phyloP scores from a whole-genome alignment of 2,888 invertebrate genomes.

The Leptinotarsa rubiginosa region DNA sequence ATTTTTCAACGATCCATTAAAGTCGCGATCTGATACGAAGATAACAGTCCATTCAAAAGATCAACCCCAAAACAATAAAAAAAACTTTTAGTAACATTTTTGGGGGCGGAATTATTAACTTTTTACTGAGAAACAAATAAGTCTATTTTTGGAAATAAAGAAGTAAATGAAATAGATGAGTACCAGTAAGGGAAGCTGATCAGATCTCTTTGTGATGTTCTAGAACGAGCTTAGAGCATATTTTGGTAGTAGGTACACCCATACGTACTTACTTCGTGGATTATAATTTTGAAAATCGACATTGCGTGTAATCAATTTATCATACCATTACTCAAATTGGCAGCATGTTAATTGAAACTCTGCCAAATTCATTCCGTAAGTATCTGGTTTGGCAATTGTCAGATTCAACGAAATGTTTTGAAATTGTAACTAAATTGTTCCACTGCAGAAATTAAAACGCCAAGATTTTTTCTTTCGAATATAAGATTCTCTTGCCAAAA shows the following conservation, averaged over 20 bases:
- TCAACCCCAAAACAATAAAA: too few relatives aligned
- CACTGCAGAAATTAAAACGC: not conserved
- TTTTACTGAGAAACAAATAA: not conserved
- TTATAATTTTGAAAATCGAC: conserved; percentile 5
- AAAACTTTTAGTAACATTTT: too few relatives aligned
- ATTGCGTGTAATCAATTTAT: conserved; percentile 11
- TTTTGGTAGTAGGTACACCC: not conserved
- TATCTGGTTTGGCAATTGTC: conserved; percentile 1
- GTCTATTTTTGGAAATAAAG: not conserved
- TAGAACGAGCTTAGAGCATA: too few relatives aligned
- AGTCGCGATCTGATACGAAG: too few relatives aligned
- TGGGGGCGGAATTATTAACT: not conserved
- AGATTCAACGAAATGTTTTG: conserved; percentile 6
- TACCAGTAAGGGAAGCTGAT: too few relatives aligned
- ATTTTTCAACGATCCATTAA: too few relatives aligned
- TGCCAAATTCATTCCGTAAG: conserved; percentile 13
- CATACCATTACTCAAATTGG: conserved; percentile 6
- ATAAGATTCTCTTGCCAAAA: not conserved
- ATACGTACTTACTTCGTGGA: not conserved
- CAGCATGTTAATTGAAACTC: conserved; percentile 9
- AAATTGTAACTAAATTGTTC: not conserved
- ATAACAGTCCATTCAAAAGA: too few relatives aligned
- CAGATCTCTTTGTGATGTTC: too few relatives aligned
- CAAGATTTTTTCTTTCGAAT: not conserved
- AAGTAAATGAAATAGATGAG: not conserved